Evolutionary conservation across 2,113 vertebrate species (phyloP).

Genomic region (Anoura caudifer): DNA sequence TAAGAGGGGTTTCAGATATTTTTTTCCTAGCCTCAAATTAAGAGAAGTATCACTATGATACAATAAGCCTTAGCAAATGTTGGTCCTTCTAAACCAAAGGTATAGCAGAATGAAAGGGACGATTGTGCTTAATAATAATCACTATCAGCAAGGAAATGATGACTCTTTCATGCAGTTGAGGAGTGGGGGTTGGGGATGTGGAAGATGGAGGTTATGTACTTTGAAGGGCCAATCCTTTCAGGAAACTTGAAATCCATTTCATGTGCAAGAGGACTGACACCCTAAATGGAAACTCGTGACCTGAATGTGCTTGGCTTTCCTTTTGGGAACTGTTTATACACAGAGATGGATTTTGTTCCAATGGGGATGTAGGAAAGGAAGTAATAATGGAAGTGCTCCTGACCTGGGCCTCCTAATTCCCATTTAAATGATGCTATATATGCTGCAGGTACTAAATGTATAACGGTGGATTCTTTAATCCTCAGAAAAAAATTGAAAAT

Average conservation of each 20-base stretch:
- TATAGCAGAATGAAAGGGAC: background rate
- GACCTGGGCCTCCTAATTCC: background rate
- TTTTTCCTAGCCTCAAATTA: background rate
- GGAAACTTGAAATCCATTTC: background rate
- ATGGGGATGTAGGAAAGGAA: background rate
- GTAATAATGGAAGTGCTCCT: background rate
- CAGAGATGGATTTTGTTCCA: conserved; percentile 17
- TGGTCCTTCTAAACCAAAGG: background rate
- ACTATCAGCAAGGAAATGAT: background rate
- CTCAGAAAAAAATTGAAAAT: background rate
- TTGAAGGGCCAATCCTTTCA: background rate
- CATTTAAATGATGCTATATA: background rate
- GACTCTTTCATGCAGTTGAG: background rate
- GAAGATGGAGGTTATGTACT: background rate
- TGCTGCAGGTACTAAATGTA: background rate
- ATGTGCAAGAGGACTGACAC: background rate
- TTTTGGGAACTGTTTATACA: background rate
- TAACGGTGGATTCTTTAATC: background rate
- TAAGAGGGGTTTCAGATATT: background rate
- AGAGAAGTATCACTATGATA: background rate
- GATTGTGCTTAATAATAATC: background rate
- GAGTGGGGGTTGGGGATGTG: background rate
- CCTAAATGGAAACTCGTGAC: background rate
- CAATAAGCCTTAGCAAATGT: background rate
- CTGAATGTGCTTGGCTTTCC: background rate